A percentile compares a stretch with the other conserved stretches of the same genome.
Conservation (phyloP, 2,797 vertebrate species). For the Smutsia temminckii region DNA sequence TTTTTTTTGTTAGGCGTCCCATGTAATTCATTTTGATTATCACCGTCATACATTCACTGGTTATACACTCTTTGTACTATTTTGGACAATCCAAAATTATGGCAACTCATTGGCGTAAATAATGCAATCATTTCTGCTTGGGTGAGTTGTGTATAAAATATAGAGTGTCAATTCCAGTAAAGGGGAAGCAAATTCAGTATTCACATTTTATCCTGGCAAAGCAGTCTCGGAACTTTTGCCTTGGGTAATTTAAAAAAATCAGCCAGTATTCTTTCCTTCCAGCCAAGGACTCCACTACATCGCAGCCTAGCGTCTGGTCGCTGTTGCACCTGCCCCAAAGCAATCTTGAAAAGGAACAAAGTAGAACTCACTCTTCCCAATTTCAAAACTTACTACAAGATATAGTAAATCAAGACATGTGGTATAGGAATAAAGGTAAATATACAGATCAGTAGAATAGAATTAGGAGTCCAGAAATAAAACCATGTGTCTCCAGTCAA, state of each 20-base stretch:
- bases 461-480: neutral
- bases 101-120: neutral
- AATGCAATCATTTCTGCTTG: neutral
- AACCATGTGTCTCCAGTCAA: neutral
- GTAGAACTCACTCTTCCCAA: neutral
- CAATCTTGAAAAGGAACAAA: too few relatives aligned
- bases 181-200: neutral
- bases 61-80: neutral
- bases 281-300: neutral
- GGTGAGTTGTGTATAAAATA: neutral
- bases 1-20: neutral
- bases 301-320: too few relatives aligned
- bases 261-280: neutral
- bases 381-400: neutral
- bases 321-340: neutral
- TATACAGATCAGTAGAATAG: neutral
- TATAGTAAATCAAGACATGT: neutral
- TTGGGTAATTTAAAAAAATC: neutral
- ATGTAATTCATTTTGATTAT: constrained; percentile 32
- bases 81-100: constrained; percentile 34
- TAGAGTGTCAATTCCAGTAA: neutral
- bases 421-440: neutral
- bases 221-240: neutral
- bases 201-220: neutral
- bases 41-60: neutral